Evolutionary conservation across 1,140 invertebrate genomes (phyloP), one percentile per base, ranked within the genome.

Genomic region (Papilio helenus): DNA sequence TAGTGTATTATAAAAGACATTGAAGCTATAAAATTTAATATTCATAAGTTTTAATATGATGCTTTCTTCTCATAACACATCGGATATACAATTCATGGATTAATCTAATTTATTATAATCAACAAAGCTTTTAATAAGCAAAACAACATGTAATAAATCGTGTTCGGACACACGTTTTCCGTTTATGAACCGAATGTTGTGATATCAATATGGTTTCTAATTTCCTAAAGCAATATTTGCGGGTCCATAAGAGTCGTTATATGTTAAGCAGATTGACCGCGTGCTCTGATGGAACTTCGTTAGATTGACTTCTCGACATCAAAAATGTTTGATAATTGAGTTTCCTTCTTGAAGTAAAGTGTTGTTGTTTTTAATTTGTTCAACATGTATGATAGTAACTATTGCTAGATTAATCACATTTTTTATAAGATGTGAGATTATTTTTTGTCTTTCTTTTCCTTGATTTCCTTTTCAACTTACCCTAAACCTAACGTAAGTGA

Each of bases 261-360:
- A 73, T 73, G 72, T 10, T 73, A 73, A 46, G 42, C 4, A 61
- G 74, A n/a, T 61, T n/a, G 39, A n/a, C 39, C n/a, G 26, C 51
- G 74, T 65, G 42, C 20, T 29, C 39, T 58, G 55, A 65, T 72
- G 58, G 39, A 39, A 51, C 81, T 86, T 88, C 84, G 82, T 80
- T 80, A 89, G 87, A 89, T 88, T 85, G 86, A 87, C 88, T 91
- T 90, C 88, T 86, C 87, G 89, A 87, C 85, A 89, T 84, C 83
- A 61, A 79, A 72, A 83, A 80, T 79, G 84, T 61, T 88, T 89
- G 80, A 83, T 74, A 61, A 44, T n/a, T 46, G 20, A 68, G 74
- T 74, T 79, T 81, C 79, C 86, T 73, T 82, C 76, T 82, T 39
- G 82, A 81, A 86, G 81, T 85, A 83, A 55, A 82, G 34, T 7